Base-by-base conservation (phyloP, 2,797 vertebrate genomes). In the Phyllotis vaccarum region DNA sequence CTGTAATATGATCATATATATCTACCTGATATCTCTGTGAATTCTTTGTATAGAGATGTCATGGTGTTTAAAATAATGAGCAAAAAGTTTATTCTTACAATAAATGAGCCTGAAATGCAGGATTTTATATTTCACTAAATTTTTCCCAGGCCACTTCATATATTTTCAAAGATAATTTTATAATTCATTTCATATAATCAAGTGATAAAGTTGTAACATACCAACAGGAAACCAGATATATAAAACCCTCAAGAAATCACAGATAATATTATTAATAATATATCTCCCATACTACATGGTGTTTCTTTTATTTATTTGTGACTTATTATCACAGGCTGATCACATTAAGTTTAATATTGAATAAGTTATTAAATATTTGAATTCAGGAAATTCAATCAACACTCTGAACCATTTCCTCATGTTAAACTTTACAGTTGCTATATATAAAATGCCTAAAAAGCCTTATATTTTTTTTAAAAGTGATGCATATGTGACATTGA, bases 91-190 rank as follows among this genome's bases (percentile, higher is more conserved):
- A 24, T 46, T 27, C 19, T 56, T 62, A 70, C 31, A 34, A 1
- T 11, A 78, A 54, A 31, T 62, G 21, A 62, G 2, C 6, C 46
- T 29, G 14, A 76, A 40, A 62, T 88, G 68, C 54, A 54, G 0
- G 21, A 19, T 22, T 72, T 43, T 9, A 34, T 70, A 52, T 74
- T 68, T 64, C 6, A 56, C 16, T 40, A 66, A 79, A 58, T 72
- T 0, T 64, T 72, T 12, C 1, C 11, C n/a, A 62, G 6, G 54
- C 14, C 2, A 1, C 0, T 54, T 27, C 40, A 13, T 46, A 1
- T 68, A 17, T 17, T 7, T 68, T 60, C 54, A 14, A 76, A 88
- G 10, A 27, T 85, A 46, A 3, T 46, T 64, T 46, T 9, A 12
- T 1, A 62, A 72, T 58, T 21, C 12, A 3, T 11, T 62, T 87